A percentile compares a stretch with the other conserved stretches of the same genome.
Evolutionary conservation across 2,113 vertebrate species (phyloP).

Genomic region (Dasyprocta punctata): DNA sequence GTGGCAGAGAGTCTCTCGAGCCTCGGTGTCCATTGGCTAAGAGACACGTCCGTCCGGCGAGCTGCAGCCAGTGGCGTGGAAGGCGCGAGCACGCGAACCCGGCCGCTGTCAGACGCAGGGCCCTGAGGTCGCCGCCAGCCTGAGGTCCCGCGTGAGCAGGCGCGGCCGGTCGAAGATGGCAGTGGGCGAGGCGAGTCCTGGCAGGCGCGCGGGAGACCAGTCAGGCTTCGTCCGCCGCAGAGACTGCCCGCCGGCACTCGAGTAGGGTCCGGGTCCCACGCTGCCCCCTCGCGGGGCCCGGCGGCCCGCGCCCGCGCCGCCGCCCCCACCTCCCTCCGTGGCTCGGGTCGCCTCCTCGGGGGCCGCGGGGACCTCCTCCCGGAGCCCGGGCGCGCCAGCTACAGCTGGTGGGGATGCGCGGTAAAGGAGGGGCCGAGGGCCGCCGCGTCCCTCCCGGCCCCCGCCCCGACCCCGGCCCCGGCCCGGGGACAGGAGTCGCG

Average conservation of each 20-base stretch:
- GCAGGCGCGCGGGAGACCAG: rapidly evolving
- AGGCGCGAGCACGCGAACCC: not conserved
- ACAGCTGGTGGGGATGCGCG: not conserved
- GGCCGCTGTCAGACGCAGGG: not conserved
- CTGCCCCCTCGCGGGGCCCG: too few relatives aligned
- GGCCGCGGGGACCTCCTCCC: not conserved
- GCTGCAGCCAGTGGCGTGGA: not conserved
- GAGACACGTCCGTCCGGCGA: not conserved
- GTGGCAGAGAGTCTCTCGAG: not conserved
- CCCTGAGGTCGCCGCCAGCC: not conserved
- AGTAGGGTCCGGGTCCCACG: rapidly evolving
- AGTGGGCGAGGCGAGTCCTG: not conserved
- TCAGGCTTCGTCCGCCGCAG: not conserved
- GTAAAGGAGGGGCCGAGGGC: not conserved
- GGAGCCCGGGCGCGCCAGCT: not conserved
- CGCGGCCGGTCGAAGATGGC: conserved; percentile 25
- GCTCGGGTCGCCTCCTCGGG: not conserved
- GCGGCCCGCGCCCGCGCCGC: rapidly evolving
- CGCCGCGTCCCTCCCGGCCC: rapidly evolving
- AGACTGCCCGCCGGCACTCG: not conserved
- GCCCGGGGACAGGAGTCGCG: too few relatives aligned
- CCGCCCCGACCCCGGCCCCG: not conserved
- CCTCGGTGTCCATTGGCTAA: not conserved
- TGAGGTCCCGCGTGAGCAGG: conserved; percentile 60
- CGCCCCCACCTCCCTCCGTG: not conserved